Conservation (phyloP, 2,888 invertebrate species). For the Sinelater perroti region DNA sequence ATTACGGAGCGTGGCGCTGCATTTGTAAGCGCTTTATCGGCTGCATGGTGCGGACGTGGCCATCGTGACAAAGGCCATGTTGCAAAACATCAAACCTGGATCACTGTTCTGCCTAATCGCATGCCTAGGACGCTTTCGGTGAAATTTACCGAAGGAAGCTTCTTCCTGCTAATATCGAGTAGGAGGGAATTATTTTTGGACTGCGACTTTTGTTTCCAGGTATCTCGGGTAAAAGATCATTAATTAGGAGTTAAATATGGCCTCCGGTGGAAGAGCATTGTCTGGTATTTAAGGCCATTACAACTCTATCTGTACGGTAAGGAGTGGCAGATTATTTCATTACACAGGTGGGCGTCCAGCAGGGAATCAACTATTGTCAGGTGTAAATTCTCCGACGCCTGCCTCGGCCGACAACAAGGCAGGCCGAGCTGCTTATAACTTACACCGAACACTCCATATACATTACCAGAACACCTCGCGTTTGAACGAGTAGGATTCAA, state of each 20-base stretch:
- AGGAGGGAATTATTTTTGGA: conserved; percentile 5
- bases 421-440: conserved; percentile 51
- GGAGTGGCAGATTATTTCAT: conserved; percentile 61
- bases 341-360: conserved; percentile 57
- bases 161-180: too few relatives aligned
- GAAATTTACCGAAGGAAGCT: too few relatives aligned
- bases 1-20: conserved; percentile 28
- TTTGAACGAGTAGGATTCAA: conserved; percentile 54
- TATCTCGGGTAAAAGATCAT: conserved; percentile 38
- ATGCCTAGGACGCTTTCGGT: too few relatives aligned
- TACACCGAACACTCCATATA: conserved; percentile 46
- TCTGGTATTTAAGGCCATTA: conserved; percentile 58
- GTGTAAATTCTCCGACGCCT: conserved; percentile 55
- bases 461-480: conserved; percentile 44
- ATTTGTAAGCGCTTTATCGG: too few relatives aligned
- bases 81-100: too few relatives aligned
- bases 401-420: conserved; percentile 42
- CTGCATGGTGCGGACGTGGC: too few relatives aligned
- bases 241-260: conserved; percentile 54
- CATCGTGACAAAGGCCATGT: too few relatives aligned
- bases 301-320: conserved; percentile 59
- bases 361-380: conserved; percentile 58
- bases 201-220: conserved; percentile 15
- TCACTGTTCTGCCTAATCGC: too few relatives aligned
- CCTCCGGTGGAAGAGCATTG: conserved; percentile 43